phyloP scores from a whole-genome alignment of 1,140 invertebrate species.

The Drosophila trapezifrons region DNA sequence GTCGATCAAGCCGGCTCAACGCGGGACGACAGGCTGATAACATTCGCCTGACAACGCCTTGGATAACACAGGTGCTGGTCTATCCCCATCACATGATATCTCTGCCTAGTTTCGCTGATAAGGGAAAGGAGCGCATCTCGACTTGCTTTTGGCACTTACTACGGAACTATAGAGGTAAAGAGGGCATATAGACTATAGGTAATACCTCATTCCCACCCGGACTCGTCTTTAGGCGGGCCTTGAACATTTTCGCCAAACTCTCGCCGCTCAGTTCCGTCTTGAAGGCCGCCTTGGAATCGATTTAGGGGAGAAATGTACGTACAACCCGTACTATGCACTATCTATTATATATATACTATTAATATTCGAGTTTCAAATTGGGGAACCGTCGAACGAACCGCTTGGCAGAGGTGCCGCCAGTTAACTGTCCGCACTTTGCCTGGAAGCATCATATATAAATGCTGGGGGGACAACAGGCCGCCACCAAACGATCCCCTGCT shows the following conservation, averaged over 20 bases:
- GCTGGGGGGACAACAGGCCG: neutral
- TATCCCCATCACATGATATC: conserved; percentile 32
- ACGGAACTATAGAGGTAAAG: too few relatives aligned
- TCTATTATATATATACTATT: too few relatives aligned
- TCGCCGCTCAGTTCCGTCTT: conserved; percentile 77
- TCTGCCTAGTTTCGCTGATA: conserved; percentile 24
- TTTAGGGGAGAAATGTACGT: conserved; percentile 2
- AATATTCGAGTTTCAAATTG: conserved; percentile 9
- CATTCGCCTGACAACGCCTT: conserved; percentile 12
- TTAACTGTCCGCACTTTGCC: conserved; percentile 49
- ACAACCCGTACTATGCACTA: neutral
- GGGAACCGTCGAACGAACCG: conserved; percentile 35
- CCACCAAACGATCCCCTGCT: conserved; percentile 26
- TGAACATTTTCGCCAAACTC: conserved; percentile 80
- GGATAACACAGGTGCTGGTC: conserved; percentile 1
- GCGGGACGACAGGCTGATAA: conserved; percentile 13
- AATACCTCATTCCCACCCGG: conserved; percentile 68
- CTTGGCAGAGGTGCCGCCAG: conserved; percentile 39
- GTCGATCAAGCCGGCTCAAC: conserved; percentile 23
- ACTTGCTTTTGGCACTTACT: conserved; percentile 11
- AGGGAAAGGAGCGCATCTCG: conserved; percentile 38
- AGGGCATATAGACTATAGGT: neutral
- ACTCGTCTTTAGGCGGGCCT: conserved; percentile 75
- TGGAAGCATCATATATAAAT: conserved; percentile 62
- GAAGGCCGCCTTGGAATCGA: conserved; percentile 46